A percentile compares a stretch with the other conserved stretches of the same genome.
Conservation (phyloP, 2,797 vertebrate genomes). For the Lates japonicus region DNA sequence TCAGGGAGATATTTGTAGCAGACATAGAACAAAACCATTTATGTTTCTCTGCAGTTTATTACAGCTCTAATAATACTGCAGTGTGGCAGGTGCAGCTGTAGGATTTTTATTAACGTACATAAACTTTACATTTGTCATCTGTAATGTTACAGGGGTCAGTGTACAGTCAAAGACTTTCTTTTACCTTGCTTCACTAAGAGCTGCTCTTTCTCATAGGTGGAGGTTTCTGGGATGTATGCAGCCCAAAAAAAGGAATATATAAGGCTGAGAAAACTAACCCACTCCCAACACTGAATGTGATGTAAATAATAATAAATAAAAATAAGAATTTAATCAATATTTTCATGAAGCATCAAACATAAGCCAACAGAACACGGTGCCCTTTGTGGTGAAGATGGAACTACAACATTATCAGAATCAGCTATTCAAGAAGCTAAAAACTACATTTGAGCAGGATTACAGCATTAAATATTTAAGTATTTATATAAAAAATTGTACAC, state of each 20-base stretch:
- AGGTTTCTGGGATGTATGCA: background rate
- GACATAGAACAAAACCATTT: conserved; percentile 30
- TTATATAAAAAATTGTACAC: too few relatives aligned
- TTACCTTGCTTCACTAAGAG: background rate
- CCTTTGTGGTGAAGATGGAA: too few relatives aligned
- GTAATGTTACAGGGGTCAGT: background rate
- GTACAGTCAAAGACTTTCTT: background rate
- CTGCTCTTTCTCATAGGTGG: background rate
- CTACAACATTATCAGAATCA: too few relatives aligned
- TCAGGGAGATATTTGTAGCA: conserved; percentile 29
- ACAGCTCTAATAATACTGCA: conserved; percentile 17
- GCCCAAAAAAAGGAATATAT: background rate
- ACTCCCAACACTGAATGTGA: background rate
- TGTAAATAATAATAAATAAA: too few relatives aligned
- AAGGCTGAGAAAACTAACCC: background rate
- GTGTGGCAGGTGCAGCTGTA: conserved; percentile 4
- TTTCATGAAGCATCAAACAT: background rate
- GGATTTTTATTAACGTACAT: conserved; percentile 1
- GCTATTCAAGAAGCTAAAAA: background rate
- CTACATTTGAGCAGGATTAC: background rate
- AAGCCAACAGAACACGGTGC: background rate
- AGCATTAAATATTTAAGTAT: too few relatives aligned
- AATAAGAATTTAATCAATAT: background rate
- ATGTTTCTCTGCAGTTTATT: conserved; percentile 16
- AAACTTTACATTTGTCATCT: background rate